These are phyloP conservation scores for Selenia dentaria DNA, from an alignment of 2,888 invertebrate species.

Conservation along the genomic window DNA sequence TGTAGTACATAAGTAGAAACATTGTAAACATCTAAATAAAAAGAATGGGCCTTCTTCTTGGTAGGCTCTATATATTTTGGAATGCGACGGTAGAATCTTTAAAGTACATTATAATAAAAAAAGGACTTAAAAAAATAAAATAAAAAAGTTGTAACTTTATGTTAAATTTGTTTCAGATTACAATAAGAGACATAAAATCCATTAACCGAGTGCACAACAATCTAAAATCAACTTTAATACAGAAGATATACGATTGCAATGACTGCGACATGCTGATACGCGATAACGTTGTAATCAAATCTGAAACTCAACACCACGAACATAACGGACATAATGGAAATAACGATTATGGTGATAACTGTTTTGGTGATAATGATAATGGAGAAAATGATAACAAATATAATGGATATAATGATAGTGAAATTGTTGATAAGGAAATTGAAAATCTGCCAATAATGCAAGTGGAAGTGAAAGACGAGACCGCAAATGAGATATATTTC, in stretches of 20 bases:
- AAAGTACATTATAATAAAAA: too few species aligned
- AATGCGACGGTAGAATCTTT: too few species aligned
- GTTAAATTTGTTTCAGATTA: constrained; percentile 59
- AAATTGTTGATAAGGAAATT: background rate
- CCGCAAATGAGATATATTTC: constrained; percentile 55
- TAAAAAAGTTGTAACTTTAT: too few species aligned
- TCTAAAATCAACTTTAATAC: constrained; percentile 44
- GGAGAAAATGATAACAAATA: constrained; percentile 6
- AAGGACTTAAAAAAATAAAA: too few species aligned
- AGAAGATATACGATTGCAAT: constrained; percentile 45
- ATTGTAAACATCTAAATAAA: too few species aligned
- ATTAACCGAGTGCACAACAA: constrained; percentile 46
- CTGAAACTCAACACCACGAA: constrained; percentile 17
- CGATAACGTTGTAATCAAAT: constrained; percentile 42
- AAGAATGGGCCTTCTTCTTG: too few species aligned
- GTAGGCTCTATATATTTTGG: too few species aligned
- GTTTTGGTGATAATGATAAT: constrained; percentile 1
- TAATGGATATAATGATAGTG: constrained; percentile 8
- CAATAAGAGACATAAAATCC: constrained; percentile 55
- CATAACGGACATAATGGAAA: background rate
- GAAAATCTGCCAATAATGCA: constrained; percentile 33
- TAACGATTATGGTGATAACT: constrained; percentile 5
- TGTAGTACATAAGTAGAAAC: too few species aligned
- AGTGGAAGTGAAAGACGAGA: constrained; percentile 53
- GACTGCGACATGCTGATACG: constrained; percentile 45